These are phyloP conservation scores for Sandelia bainsii DNA, from an alignment of 2,797 vertebrate genomes.

Conservation along the genomic window DNA sequence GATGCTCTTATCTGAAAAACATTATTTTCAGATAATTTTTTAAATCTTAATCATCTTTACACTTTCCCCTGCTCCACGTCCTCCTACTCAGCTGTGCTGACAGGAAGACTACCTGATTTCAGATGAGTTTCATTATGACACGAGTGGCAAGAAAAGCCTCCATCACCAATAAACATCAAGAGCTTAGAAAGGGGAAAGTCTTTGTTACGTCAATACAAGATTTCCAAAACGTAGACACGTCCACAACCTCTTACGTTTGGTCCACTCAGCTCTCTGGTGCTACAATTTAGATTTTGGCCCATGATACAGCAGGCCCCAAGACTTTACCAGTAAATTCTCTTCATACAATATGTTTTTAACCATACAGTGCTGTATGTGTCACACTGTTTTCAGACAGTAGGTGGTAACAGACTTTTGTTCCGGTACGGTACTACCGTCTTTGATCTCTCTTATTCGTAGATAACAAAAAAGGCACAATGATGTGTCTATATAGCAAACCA, in stretches of 20 bases:
- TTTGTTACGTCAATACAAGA: constrained; percentile 26
- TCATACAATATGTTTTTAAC: not conserved
- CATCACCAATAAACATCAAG: constrained; percentile 47
- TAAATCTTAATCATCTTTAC: constrained; percentile 50
- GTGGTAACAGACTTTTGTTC: constrained; percentile 50
- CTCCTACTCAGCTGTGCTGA: constrained; percentile 54
- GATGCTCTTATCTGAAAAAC: not conserved
- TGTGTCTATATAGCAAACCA: constrained; percentile 48
- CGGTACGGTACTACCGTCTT: constrained; percentile 33
- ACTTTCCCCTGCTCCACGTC: constrained; percentile 59
- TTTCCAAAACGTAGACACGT: constrained; percentile 60
- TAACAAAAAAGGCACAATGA: constrained; percentile 56
- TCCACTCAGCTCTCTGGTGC: constrained; percentile 1
- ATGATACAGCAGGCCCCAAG: too few relatives aligned
- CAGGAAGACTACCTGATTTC: constrained; percentile 73
- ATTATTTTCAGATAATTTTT: constrained; percentile 43
- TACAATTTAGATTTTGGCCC: not conserved
- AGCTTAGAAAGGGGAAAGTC: constrained; percentile 47
- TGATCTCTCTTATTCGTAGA: constrained; percentile 51
- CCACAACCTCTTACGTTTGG: constrained; percentile 17
- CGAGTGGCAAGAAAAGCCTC: constrained; percentile 55
- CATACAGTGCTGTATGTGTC: not conserved
- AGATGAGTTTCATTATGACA: constrained; percentile 75
- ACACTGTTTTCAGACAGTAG: constrained; percentile 24
- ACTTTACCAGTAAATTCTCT: constrained; percentile 21